A percentile compares a stretch with the other conserved stretches of the same genome.
These are phyloP conservation scores for Ischnus inquisitorius DNA, from an alignment of 2,888 invertebrate genomes.

Conservation along the genomic window DNA sequence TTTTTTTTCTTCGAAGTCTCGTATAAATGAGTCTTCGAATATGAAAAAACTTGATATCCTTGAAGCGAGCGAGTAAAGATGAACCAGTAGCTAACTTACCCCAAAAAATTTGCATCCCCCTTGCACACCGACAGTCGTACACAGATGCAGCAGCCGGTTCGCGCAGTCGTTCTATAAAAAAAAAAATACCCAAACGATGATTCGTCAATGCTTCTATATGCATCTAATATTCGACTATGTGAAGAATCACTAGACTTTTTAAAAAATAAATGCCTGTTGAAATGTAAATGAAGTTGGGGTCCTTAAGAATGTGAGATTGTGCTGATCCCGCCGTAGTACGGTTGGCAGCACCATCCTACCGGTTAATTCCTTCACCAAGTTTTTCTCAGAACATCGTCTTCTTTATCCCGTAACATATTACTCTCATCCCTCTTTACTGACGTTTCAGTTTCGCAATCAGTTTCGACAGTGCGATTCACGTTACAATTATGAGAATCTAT, in stretches of 20 bases:
- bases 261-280: constrained; percentile 75
- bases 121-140: not conserved
- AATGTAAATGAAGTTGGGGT: constrained; percentile 80
- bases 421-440: not conserved
- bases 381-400: not conserved
- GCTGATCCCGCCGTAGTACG: constrained; percentile 65
- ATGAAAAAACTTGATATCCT: constrained; percentile 46
- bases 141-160: constrained; percentile 7
- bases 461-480: not conserved
- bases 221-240: not conserved
- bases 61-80: constrained; percentile 5
- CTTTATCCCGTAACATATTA: constrained; percentile 6
- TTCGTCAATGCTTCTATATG: not conserved
- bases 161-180: not conserved
- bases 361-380: not conserved
- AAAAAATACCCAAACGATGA: constrained; percentile 2
- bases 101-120: constrained; percentile 59
- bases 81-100: constrained; percentile 2
- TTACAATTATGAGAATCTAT: not conserved
- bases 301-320: constrained; percentile 80
- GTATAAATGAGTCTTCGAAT: constrained; percentile 5
- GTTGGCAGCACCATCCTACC: constrained; percentile 37
- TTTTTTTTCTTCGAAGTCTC: not conserved
- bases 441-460: not conserved
- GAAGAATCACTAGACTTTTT: constrained; percentile 56